These are phyloP conservation scores for Sthenelais limicola DNA, from an alignment of 2,888 invertebrate genomes.

Conservation along the genomic window DNA sequence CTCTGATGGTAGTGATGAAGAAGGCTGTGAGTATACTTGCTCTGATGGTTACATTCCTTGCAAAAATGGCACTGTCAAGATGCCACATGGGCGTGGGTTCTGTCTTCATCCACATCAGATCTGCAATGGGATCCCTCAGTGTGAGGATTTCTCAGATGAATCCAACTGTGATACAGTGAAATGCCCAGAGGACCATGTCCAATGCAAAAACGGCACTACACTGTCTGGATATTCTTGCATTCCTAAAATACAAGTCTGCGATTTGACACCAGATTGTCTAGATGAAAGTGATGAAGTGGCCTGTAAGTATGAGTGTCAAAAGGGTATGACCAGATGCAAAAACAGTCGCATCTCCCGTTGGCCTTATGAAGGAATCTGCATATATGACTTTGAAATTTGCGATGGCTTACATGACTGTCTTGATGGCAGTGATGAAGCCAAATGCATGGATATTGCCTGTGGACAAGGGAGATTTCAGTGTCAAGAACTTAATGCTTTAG, in stretches of 20 bases:
- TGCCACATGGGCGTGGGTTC: background rate
- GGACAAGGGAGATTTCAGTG: slow-evolving; percentile 6
- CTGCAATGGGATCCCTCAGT: slow-evolving; percentile 22
- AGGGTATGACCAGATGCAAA: slow-evolving; percentile 4
- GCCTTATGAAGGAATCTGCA: slow-evolving; percentile 43
- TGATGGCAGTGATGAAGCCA: slow-evolving; percentile 36
- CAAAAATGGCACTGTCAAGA: slow-evolving; percentile 30
- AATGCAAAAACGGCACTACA: slow-evolving; percentile 10
- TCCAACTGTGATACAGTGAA: background rate
- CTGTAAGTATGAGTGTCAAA: background rate
- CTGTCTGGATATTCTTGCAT: slow-evolving; percentile 35
- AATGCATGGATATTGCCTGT: slow-evolving; percentile 34
- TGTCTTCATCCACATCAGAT: slow-evolving; percentile 1
- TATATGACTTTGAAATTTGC: slow-evolving; percentile 38
- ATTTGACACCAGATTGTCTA: slow-evolving; percentile 31
- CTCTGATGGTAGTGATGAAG: slow-evolving; percentile 44
- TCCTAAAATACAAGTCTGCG: slow-evolving; percentile 30
- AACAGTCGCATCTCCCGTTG: slow-evolving; percentile 29
- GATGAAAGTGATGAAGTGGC: slow-evolving; percentile 27
- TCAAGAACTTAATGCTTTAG: slow-evolving; percentile 19
- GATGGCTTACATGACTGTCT: slow-evolving; percentile 26
- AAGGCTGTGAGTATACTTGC: slow-evolving; percentile 45
- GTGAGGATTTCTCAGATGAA: slow-evolving; percentile 28
- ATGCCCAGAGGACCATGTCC: slow-evolving; percentile 18
- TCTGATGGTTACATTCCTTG: slow-evolving; percentile 37